These are phyloP conservation scores for Lysandra bellargus DNA, from an alignment of 2,888 invertebrate species.

Conservation along the genomic window DNA sequence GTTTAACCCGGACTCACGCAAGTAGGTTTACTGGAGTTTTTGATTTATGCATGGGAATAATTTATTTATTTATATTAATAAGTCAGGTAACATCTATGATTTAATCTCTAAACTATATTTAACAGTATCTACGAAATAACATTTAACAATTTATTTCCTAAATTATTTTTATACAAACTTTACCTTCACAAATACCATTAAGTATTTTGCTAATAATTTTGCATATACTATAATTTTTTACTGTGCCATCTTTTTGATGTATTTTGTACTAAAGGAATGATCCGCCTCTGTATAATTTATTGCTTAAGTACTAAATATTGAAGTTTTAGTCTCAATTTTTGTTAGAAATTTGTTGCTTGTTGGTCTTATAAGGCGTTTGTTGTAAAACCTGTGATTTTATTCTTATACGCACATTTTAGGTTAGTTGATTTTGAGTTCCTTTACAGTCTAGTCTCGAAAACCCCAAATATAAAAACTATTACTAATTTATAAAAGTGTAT, in stretches of 20 bases:
- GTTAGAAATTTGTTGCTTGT: constrained; percentile 14
- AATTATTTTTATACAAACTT: constrained; percentile 22
- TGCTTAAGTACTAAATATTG: neutral
- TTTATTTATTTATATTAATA: neutral
- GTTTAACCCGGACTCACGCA: neutral
- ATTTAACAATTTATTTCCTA: neutral
- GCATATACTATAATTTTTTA: constrained; percentile 28
- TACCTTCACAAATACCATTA: constrained; percentile 5
- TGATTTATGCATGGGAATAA: neutral
- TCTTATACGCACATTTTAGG: constrained; percentile 22
- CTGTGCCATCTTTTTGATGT: constrained; percentile 2
- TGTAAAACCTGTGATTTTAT: constrained; percentile 20
- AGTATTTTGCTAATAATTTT: constrained; percentile 30
- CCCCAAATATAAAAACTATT: constrained; percentile 2
- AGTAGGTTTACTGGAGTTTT: neutral
- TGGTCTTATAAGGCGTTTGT: constrained; percentile 1
- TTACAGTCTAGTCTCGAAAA: constrained; percentile 24
- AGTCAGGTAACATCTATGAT: neutral
- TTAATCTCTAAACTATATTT: neutral
- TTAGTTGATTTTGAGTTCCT: constrained; percentile 19
- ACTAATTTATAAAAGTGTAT: neutral
- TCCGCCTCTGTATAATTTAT: constrained; percentile 21
- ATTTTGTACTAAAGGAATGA: constrained; percentile 4
- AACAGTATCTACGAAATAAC: neutral
- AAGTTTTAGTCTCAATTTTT: neutral